A percentile compares a stretch with the other conserved stretches of the same genome.
Conservation (phyloP, 1,140 invertebrate species). For the Drosophila nebulosa region DNA sequence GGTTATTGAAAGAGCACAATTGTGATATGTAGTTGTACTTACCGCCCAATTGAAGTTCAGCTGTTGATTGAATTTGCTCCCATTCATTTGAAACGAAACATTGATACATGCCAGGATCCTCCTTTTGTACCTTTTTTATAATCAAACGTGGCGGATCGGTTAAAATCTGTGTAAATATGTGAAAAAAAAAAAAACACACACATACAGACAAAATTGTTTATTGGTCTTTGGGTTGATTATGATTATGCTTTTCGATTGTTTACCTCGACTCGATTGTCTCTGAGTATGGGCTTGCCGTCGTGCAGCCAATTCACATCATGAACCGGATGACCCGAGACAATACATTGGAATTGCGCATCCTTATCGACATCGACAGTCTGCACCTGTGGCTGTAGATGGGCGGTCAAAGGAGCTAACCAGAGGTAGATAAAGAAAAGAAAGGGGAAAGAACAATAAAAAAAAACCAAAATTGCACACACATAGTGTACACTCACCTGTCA, state of each 20-base stretch:
- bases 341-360: slow-evolving; percentile 91
- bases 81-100: slow-evolving; percentile 93
- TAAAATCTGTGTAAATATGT: slow-evolving; percentile 49
- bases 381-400: slow-evolving; percentile 87
- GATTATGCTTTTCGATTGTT: neutral
- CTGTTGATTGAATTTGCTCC: slow-evolving; percentile 91
- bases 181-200: neutral
- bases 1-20: too few relatives aligned
- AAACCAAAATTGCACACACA: neutral
- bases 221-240: too few relatives aligned
- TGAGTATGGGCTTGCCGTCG: slow-evolving; percentile 87
- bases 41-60: slow-evolving; percentile 92
- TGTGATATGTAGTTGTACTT: slow-evolving; percentile 19
- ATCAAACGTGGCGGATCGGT: slow-evolving; percentile 77
- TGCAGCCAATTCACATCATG: slow-evolving; percentile 91
- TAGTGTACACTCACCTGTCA: slow-evolving; percentile 82
- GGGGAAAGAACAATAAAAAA: neutral
- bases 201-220: too few relatives aligned
- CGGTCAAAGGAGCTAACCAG: slow-evolving; percentile 85
- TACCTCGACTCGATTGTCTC: slow-evolving; percentile 84
- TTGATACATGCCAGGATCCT: slow-evolving; percentile 88
- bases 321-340: slow-evolving; percentile 91
- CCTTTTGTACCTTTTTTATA: slow-evolving; percentile 80
- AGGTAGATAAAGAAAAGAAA: neutral
- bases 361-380: slow-evolving; percentile 91